Evolutionary conservation across 2,113 vertebrate genomes (phyloP).

Genomic region (Saguinus imperator): DNA sequence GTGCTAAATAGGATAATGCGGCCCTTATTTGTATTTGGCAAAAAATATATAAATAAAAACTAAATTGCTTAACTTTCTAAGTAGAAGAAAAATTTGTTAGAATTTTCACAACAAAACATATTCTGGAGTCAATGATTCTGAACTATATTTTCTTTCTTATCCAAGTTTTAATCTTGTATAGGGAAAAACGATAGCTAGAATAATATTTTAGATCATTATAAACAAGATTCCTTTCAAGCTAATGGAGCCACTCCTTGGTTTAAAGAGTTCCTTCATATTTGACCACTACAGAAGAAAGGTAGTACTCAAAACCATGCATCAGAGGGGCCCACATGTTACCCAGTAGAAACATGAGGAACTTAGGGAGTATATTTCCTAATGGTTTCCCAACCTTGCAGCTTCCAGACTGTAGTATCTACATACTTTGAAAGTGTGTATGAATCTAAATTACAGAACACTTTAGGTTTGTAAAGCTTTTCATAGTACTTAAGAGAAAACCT

Average conservation of each 20-base stretch:
- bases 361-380: rapidly evolving
- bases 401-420: not conserved
- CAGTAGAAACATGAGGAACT: not conserved
- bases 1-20: not conserved
- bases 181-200: not conserved
- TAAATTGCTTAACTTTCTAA: constrained; percentile 39
- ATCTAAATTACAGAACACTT: not conserved
- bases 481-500: constrained; percentile 8
- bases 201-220: not conserved
- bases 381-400: not conserved
- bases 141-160: not conserved
- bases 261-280: not conserved
- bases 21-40: not conserved
- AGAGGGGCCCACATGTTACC: rapidly evolving
- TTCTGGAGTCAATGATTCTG: not conserved
- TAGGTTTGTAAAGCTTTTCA: constrained; percentile 27
- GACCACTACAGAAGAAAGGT: not conserved
- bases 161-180: not conserved
- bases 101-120: not conserved
- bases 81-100: not conserved
- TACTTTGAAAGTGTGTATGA: not conserved
- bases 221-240: not conserved
- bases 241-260: not conserved
- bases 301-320: rapidly evolving
- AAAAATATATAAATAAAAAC: not conserved